These are phyloP conservation scores for Phyllotreta cruciferae DNA, from an alignment of 2,888 invertebrate species.

Conservation along the genomic window DNA sequence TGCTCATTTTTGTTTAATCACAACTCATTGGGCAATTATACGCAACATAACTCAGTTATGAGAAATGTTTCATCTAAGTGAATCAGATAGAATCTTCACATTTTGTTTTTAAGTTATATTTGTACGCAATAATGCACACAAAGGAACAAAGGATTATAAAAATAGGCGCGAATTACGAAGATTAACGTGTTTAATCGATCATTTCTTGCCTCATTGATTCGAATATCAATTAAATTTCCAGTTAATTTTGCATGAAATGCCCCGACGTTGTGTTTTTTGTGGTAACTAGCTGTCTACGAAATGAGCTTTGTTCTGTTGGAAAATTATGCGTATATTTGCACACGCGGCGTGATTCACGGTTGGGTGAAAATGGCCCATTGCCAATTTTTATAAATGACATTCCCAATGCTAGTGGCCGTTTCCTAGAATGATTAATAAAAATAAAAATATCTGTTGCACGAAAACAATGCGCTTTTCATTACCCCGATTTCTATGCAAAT, in stretches of 20 bases:
- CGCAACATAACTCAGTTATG: no score
- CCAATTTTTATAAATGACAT: conserved; percentile 16
- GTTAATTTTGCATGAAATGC: no score
- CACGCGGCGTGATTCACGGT: conserved; percentile 17
- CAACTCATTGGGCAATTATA: no score
- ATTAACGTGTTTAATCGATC: no score
- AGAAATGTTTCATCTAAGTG: no score
- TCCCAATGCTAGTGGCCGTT: neutral
- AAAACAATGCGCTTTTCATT: neutral
- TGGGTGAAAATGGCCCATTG: conserved; percentile 13
- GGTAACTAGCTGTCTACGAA: no score
- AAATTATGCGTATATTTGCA: neutral
- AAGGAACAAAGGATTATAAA: neutral
- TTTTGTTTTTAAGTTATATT: neutral
- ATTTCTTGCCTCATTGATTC: no score
- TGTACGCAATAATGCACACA: neutral
- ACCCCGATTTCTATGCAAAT: neutral
- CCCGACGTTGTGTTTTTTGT: no score
- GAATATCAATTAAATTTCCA: no score
- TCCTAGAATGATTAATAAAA: neutral
- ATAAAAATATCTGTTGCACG: neutral
- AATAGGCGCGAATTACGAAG: no score
- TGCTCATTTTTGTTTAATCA: neutral
- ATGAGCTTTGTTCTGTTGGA: no score
- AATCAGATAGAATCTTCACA: no score